Percentiles rank a stretch among this genome's conserved stretches.
Evolutionary conservation across 1,140 invertebrate genomes (phyloP).

Genomic region (Berghia stephanieae): DNA sequence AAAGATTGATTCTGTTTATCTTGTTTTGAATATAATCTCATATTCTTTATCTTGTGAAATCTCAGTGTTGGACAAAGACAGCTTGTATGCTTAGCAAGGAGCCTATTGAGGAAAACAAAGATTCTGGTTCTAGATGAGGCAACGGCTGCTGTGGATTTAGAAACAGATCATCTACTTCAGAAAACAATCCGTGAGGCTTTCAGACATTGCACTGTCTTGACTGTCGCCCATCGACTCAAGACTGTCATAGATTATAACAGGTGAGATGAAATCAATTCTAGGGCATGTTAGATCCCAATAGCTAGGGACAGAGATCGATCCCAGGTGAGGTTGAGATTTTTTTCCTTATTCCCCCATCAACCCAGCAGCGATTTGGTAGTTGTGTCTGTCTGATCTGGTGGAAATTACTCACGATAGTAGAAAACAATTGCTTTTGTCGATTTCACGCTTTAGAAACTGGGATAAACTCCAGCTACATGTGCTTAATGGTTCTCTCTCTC

Average conservation of each 20-base stretch:
- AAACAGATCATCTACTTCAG: conserved; percentile 68
- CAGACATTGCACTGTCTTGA: conserved; percentile 54
- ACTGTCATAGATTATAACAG: conserved; percentile 67
- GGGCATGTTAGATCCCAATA: no score
- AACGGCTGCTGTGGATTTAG: conserved; percentile 63
- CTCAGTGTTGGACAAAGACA: conserved; percentile 70
- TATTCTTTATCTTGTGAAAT: neutral
- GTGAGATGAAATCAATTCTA: conserved; percentile 32
- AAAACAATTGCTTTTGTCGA: neutral
- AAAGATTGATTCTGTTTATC: neutral
- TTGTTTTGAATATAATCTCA: neutral
- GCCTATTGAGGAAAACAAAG: conserved; percentile 71
- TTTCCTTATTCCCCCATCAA: no score
- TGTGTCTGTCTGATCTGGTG: no score
- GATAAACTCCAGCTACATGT: no score
- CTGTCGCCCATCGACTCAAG: conserved; percentile 66
- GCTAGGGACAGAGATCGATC: neutral
- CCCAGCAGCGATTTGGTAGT: no score
- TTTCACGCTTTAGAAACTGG: no score
- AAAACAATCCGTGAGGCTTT: conserved; percentile 62
- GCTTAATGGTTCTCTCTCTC: no score
- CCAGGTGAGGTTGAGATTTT: no score
- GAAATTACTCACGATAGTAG: no score
- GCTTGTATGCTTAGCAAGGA: conserved; percentile 69
- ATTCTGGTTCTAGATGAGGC: conserved; percentile 78